Conservation (phyloP, 2,888 invertebrate genomes). For the Esperia sulphurella region DNA sequence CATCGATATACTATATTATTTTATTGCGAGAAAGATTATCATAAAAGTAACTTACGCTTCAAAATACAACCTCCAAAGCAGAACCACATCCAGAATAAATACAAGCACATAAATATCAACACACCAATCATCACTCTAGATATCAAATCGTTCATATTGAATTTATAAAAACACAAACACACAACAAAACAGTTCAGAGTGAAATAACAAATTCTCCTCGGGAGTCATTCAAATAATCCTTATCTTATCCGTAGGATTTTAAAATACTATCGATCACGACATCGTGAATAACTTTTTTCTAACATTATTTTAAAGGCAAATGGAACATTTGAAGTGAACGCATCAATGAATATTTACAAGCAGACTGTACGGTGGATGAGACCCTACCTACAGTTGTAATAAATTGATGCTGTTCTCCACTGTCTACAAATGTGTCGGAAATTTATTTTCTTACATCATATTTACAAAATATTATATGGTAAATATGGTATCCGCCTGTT, state of each 20-base stretch:
- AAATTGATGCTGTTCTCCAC: neutral
- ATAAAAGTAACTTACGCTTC: constrained; percentile 44
- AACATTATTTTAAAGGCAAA: neutral
- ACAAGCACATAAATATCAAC: constrained; percentile 51
- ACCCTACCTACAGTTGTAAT: neutral
- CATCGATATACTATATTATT: too few species aligned
- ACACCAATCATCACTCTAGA: constrained; percentile 32
- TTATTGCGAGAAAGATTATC: too few species aligned
- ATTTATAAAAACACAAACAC: constrained; percentile 1
- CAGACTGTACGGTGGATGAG: neutral
- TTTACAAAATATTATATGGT: neutral
- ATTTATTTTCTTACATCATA: neutral
- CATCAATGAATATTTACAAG: neutral
- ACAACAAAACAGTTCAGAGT: constrained; percentile 1
- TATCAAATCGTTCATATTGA: constrained; percentile 43
- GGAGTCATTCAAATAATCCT: neutral
- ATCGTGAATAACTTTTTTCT: neutral
- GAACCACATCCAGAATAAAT: constrained; percentile 67
- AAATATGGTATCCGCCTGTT: too few species aligned
- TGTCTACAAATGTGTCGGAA: neutral
- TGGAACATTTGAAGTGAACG: neutral
- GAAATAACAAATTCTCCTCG: constrained; percentile 1
- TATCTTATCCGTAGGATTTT: constrained; percentile 4
- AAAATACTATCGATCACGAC: constrained; percentile 5
- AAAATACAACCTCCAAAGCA: constrained; percentile 54